Evolutionary conservation across 1,140 invertebrate genomes (phyloP).

Genomic region (Drosophila rufa): DNA sequence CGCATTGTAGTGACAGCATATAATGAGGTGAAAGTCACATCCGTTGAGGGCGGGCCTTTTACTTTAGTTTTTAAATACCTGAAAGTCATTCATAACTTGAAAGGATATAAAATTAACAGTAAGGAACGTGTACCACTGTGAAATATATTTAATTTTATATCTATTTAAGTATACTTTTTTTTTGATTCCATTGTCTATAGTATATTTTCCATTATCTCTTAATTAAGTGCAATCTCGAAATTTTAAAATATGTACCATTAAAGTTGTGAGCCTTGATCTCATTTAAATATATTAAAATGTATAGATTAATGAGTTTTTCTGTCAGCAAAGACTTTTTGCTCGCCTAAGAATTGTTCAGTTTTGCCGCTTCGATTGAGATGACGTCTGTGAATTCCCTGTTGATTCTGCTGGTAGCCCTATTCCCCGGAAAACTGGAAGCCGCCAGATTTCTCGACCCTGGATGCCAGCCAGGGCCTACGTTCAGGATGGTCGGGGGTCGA

Average conservation of each 20-base stretch:
- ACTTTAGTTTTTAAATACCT: background rate
- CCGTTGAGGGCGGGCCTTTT: no score
- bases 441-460: background rate
- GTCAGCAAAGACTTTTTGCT: no score
- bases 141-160: no score
- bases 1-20: slow-evolving; percentile 33
- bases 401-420: background rate
- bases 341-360: background rate
- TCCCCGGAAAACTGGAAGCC: background rate
- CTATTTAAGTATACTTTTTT: no score
- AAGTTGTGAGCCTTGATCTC: no score
- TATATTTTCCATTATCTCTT: no score
- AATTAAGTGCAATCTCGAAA: no score
- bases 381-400: background rate
- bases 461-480: background rate
- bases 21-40: background rate
- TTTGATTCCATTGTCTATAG: no score
- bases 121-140: no score
- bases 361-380: background rate
- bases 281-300: no score
- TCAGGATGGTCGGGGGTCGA: background rate
- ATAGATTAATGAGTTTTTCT: background rate
- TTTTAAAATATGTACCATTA: no score
- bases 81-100: background rate
- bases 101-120: no score